Evolutionary conservation across 2,888 invertebrate species (phyloP).

Genomic region (Melolontha melolontha): DNA sequence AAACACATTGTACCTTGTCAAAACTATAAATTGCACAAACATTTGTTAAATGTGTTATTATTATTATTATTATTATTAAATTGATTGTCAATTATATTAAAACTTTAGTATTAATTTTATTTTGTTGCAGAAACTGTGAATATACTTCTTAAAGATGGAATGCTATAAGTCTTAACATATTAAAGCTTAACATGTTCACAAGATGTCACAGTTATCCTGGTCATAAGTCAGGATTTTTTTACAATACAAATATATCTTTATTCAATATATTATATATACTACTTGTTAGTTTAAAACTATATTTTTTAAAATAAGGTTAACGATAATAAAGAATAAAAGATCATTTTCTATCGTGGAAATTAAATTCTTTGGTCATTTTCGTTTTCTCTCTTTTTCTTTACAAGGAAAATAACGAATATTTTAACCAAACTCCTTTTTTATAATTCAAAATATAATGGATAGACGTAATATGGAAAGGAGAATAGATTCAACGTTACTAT

Average conservation of each 20-base stretch:
- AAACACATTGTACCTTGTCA: background rate
- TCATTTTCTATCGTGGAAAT: background rate
- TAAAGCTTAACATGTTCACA: constrained; percentile 13
- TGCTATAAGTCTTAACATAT: constrained; percentile 1
- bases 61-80: background rate
- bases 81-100: constrained; percentile 31
- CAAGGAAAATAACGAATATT: constrained; percentile 11
- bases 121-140: constrained; percentile 2
- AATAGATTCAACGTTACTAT: constrained; percentile 47
- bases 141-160: constrained; percentile 19
- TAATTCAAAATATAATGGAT: constrained; percentile 11
- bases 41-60: background rate
- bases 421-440: background rate
- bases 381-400: constrained; percentile 4
- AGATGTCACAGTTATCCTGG: constrained; percentile 34
- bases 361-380: constrained; percentile 15
- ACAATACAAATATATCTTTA: constrained; percentile 10
- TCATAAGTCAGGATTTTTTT: constrained; percentile 44
- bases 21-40: background rate
- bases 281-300: no score
- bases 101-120: background rate
- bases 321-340: no score
- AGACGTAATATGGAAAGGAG: background rate
- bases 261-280: no score
- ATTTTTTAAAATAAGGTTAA: no score